Percentiles rank a stretch among this genome's conserved stretches.
Evolutionary conservation across 2,888 invertebrate genomes (phyloP).

Genomic region (Drosophila prostipennis): DNA sequence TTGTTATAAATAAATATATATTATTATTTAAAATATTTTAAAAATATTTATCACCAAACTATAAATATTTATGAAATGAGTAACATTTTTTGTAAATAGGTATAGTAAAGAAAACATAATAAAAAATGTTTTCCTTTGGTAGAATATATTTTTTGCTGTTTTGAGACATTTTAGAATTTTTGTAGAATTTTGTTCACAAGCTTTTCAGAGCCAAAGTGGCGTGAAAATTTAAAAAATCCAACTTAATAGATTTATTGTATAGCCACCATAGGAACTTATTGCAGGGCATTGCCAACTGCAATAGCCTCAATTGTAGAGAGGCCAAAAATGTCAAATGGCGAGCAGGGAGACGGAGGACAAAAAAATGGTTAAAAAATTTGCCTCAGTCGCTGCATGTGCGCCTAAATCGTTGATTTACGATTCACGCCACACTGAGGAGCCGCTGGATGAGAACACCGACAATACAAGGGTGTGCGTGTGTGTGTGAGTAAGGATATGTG

Average conservation of each 20-base stretch:
- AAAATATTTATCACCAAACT: too few species aligned
- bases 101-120: too few species aligned
- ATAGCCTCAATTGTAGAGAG: constrained; percentile 13
- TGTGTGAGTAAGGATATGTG: constrained; percentile 2
- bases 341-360: constrained; percentile 23
- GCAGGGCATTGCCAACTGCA: constrained; percentile 29
- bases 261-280: not conserved
- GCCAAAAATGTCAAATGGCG: constrained; percentile 62
- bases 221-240: not conserved
- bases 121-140: too few species aligned
- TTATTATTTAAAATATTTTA: too few species aligned
- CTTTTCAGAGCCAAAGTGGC: not conserved
- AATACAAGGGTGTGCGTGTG: constrained; percentile 26
- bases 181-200: too few species aligned
- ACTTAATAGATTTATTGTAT: not conserved
- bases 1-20: too few species aligned
- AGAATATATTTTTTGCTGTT: not conserved
- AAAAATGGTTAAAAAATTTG: constrained; percentile 44
- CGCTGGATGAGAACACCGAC: constrained; percentile 53
- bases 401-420: constrained; percentile 82
- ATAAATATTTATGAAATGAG: too few species aligned
- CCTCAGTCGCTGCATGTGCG: constrained; percentile 65
- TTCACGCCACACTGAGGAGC: constrained; percentile 77
- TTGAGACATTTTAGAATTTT: not conserved
- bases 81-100: too few species aligned